Base-by-base conservation (phyloP, 2,113 vertebrate species). In the Lonchura striata region DNA sequence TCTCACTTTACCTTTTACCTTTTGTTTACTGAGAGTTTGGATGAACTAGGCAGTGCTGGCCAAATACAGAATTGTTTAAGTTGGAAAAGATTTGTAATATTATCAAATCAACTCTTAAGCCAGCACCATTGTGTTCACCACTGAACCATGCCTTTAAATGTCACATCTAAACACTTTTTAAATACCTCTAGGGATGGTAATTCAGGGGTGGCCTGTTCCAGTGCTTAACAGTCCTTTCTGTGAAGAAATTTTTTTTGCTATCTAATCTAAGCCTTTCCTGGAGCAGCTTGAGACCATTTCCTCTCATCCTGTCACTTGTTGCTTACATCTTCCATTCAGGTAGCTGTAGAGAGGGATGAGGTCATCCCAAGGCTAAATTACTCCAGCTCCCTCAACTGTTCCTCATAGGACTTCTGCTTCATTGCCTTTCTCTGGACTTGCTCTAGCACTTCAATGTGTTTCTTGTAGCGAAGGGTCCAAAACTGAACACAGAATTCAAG, bases 401-500 rank as follows among this genome's bases (percentile, higher is more conserved):
- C 15, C n/a, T 30, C 6, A 7, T 1, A 18, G 60, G 37, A 10
- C 23, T n/a, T 2, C 1, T 39, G 37, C 30, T 79, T 24, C 4
- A 0, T 10, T 72, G 21, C 10, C 8, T n/a, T 79, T 74, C 30
- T 66, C 46, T 28, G n/a, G 18, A 41, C 30, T 5, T 0, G 0
- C 17, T 47, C 3, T 39, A 79, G 52, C 30, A 6, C 46, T 30
- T 59, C 30, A 23, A 1, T 41, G 17, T 41, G 39, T 28, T 7
- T 64, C 5, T 35, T 85, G n/a, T 9, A 47, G 12, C 1, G 2
- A 47, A 12, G 5, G 21, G 21, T n/a, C n/a, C 30, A 53, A 1
- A 60, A 31, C 25, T 33, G 46, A 47, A 1, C 7, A 5, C 6
- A 14, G 15, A 0, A 37, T 14, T 80, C 0, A 0, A 47, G 6